phyloP scores from a whole-genome alignment of 2,797 vertebrate species.

The Avahi laniger region DNA sequence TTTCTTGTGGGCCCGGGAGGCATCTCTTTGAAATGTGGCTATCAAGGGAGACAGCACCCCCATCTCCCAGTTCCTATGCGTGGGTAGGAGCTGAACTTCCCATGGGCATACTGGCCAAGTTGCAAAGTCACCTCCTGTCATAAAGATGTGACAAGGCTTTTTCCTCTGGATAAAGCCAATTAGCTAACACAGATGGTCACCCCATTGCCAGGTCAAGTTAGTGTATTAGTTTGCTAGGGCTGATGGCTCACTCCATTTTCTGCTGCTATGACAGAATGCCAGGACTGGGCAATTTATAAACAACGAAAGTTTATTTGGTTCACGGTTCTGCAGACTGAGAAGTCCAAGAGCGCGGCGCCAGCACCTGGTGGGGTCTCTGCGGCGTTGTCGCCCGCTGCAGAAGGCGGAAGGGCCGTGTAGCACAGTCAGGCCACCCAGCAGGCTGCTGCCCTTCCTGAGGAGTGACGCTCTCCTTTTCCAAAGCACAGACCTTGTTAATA shows the following conservation, averaged over 20 bases:
- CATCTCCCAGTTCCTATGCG: not conserved
- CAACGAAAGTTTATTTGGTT: not conserved
- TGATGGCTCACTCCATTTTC: not conserved
- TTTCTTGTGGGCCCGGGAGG: not conserved
- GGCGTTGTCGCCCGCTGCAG: not conserved
- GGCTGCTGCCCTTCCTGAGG: too few relatives aligned
- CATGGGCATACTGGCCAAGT: not conserved
- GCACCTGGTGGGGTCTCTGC: too few relatives aligned
- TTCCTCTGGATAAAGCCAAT: not conserved
- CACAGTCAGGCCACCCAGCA: not conserved
- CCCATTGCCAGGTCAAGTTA: not conserved
- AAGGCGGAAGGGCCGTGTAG: not conserved
- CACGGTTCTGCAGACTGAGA: not conserved
- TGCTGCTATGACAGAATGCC: not conserved
- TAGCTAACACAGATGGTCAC: not conserved
- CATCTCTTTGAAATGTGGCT: not conserved
- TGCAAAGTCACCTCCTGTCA: not conserved
- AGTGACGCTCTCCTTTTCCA: too few relatives aligned
- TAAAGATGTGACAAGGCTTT: not conserved
- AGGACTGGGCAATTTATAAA: not conserved
- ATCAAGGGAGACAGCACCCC: not conserved
- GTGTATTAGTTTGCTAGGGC: not conserved
- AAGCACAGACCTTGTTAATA: too few relatives aligned
- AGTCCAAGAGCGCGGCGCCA: too few relatives aligned
- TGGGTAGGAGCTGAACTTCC: not conserved